phyloP scores from a whole-genome alignment of 2,888 invertebrate genomes.

The Ceriagrion tenellum region DNA sequence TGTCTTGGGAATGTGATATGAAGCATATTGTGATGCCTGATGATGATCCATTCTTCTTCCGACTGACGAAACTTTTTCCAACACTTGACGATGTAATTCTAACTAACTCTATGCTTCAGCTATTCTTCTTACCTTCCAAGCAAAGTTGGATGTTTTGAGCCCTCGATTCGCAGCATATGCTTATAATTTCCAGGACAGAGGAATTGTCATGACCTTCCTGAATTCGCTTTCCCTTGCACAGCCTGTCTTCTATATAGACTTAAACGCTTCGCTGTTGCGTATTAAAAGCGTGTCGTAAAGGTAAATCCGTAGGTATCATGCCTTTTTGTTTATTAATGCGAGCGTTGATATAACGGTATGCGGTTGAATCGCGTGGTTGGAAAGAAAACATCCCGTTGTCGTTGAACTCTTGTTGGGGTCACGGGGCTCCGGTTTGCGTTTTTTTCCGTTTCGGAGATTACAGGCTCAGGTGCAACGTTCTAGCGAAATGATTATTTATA shows the following conservation, averaged over 20 bases:
- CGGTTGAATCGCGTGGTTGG: constrained; percentile 36
- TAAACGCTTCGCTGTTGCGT: background rate
- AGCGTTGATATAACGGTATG: constrained; percentile 28
- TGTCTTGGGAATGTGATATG: background rate
- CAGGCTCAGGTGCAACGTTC: background rate
- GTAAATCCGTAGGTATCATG: background rate
- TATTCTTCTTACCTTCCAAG: too few relatives aligned
- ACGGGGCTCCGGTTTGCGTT: background rate
- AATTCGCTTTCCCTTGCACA: background rate
- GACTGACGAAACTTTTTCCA: background rate
- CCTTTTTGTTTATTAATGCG: background rate
- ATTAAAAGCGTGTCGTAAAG: background rate
- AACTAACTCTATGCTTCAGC: too few relatives aligned
- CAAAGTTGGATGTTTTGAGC: background rate
- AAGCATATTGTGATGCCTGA: background rate
- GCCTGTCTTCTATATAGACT: background rate
- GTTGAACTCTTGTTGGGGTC: constrained; percentile 44
- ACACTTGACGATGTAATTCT: background rate
- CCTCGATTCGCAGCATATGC: background rate
- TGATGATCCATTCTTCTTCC: background rate
- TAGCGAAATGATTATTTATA: background rate
- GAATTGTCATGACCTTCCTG: background rate
- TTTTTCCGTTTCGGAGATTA: background rate
- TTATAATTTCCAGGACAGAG: background rate
- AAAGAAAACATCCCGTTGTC: constrained; percentile 44